Evolutionary conservation across 2,888 invertebrate genomes (phyloP).

Genomic region (Diplolepis rosae): DNA sequence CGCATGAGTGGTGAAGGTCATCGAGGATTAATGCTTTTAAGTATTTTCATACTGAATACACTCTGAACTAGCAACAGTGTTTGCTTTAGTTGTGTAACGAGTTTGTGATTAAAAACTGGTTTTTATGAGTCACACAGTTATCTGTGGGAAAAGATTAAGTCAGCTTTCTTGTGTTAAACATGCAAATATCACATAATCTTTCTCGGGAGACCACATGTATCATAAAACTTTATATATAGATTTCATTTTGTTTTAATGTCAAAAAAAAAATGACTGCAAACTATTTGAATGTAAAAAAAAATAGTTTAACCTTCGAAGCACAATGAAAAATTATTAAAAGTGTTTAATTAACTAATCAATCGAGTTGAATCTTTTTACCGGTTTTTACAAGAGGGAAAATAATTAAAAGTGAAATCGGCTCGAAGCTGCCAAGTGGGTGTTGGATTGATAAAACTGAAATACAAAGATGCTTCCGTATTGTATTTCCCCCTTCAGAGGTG

Average conservation of each 20-base stretch:
- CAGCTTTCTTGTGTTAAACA: neutral
- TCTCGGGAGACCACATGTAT: too few relatives aligned
- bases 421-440: constrained; percentile 12
- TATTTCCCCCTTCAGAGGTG: constrained; percentile 17
- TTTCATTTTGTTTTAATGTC: too few relatives aligned
- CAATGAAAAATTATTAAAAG: too few relatives aligned
- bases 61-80: neutral
- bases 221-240: too few relatives aligned
- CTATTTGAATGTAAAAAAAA: too few relatives aligned
- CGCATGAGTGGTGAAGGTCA: neutral
- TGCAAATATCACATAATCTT: too few relatives aligned
- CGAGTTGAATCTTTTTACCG: neutral
- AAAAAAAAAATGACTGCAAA: too few relatives aligned
- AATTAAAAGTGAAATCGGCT: neutral
- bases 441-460: constrained; percentile 11
- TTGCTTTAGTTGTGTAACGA: neutral
- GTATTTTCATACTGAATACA: neutral
- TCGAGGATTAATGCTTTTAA: neutral
- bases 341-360: neutral
- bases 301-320: too few relatives aligned
- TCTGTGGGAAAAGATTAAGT: neutral
- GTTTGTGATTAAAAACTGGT: neutral
- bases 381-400: neutral
- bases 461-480: constrained; percentile 15
- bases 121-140: neutral